Base-by-base conservation (phyloP, 2,113 vertebrate genomes). In the Dermatemys mawii region DNA sequence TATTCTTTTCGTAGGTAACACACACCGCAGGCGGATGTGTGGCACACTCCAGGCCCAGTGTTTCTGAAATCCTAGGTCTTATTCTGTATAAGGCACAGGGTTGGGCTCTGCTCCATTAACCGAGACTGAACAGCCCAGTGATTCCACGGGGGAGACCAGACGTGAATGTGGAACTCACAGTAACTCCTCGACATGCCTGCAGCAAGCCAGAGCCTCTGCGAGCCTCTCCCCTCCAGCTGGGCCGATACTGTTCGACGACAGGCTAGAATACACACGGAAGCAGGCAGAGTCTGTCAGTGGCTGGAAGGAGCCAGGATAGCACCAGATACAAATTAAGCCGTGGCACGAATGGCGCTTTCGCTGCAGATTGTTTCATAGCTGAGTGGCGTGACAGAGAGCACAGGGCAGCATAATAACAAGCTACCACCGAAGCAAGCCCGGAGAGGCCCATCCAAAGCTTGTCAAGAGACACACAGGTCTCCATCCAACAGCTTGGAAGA, bases 141-240 rank as follows among this genome's bases (percentile, higher is more conserved):
- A 86, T 2, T 60, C 1, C 76, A 78, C 29, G 6, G 70, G 87
- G n/a, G 5, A n/a, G 63, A 5, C 19, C 55, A 35, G 16, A 26
- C 46, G 38, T n/a, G 79, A 81, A 83, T 16, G 0, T 29, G 35
- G 76, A n/a, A 97, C 98, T 99, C 96, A 99, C 99, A 97, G 32
- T 48, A 99, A 96, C 90, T 99, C 98, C 93, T 99, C 97, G 13
- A 99, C 91, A 17, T 8, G 41, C 32, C 32, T 48, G 86, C 99
- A 99, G 70, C 73, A 88, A n/a, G 41, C 51, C 70, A 99, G 96
- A 12, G 98, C 98, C 57, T 97, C 95, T 3, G 97, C 85, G 67
- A 99, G 91, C 50, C 44, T 97, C 19, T 94, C 97, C 75, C 98
- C 99, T 81, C 98, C 98, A 2, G 78, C 86, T 32, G 98, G 97